phyloP scores from a whole-genome alignment of 2,888 invertebrate species.

The Drosophila recens region DNA sequence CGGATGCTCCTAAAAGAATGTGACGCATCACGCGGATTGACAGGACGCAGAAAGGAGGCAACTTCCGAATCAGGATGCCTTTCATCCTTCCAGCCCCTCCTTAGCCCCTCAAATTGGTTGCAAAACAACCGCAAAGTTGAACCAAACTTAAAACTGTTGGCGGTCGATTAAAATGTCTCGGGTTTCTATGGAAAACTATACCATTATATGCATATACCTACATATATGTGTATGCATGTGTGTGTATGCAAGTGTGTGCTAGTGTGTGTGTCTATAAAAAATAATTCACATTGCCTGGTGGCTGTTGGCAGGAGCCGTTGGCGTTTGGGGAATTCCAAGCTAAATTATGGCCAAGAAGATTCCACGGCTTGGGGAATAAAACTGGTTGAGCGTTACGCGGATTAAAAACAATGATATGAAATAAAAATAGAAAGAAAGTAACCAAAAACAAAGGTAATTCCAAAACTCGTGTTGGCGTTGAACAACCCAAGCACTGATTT shows the following conservation, averaged over 20 bases:
- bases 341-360: conserved; percentile 54
- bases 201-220: conserved; percentile 2
- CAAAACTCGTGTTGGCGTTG: background rate
- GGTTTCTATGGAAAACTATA: conserved; percentile 34
- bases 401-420: conserved; percentile 10
- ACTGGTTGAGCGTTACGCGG: conserved; percentile 14
- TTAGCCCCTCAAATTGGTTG: conserved; percentile 32
- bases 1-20: conserved; percentile 44
- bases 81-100: too few relatives aligned
- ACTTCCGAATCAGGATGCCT: background rate
- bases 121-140: conserved; percentile 56
- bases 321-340: conserved; percentile 17
- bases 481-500: conserved; percentile 28
- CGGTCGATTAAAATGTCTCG: conserved; percentile 59
- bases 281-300: conserved; percentile 23
- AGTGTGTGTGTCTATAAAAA: conserved; percentile 19
- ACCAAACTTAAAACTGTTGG: conserved; percentile 45
- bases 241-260: background rate
- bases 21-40: conserved; percentile 52
- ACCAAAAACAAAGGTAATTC: background rate
- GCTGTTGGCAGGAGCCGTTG: background rate
- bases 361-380: conserved; percentile 2
- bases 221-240: background rate
- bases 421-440: background rate
- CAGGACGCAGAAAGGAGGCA: conserved; percentile 4